Base-by-base conservation (phyloP, 2,113 vertebrate species). In the Lota lota region DNA sequence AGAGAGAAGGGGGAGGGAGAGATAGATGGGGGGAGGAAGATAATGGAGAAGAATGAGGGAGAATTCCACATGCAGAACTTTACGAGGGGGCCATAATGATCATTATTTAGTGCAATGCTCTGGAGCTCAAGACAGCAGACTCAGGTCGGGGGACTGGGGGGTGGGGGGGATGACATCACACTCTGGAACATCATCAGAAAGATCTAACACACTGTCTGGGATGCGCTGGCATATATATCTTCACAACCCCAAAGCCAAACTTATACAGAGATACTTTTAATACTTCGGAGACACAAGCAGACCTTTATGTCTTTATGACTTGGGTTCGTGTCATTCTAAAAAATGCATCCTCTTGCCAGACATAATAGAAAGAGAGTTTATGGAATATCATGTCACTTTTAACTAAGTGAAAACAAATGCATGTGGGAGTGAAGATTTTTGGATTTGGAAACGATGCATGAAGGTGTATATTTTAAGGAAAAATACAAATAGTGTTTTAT, bases 51-150 rank as follows among this genome's bases (percentile, higher is more conserved):
- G 73, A 78, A 80, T 80, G 78, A 79, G 78, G 68, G 74, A 54
- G 63, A 73, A 66, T 63, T 79, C 80, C 68, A 75, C 78, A 79
- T 80, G 79, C 73, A 68, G 73, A 15, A 58, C 77, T 88, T 88
- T 86, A 89, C 76, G 81, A 89, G 66, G 70, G 77, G 70, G 77
- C 81, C 66, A 66, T 88, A 76, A 80, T 74, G 78, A 85, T 81
- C 72, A 79, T 87, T 86, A 89, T 90, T 89, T 90, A 90, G 83
- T 85, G 80, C 74, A 64, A 75, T 0, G 71, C 73, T 83, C 78
- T 79, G 72, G 61, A 62, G 24, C 58, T 53, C 69, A 50, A 57
- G 53, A 16, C n/a, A n/a, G 53, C 16, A 18, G 53, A 14, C 16
- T 17, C 3, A 18, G 53, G 17, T 56, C 4, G 54, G 61, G 14